Conservation (phyloP, 2,888 invertebrate genomes). For the Sinelater perroti region DNA sequence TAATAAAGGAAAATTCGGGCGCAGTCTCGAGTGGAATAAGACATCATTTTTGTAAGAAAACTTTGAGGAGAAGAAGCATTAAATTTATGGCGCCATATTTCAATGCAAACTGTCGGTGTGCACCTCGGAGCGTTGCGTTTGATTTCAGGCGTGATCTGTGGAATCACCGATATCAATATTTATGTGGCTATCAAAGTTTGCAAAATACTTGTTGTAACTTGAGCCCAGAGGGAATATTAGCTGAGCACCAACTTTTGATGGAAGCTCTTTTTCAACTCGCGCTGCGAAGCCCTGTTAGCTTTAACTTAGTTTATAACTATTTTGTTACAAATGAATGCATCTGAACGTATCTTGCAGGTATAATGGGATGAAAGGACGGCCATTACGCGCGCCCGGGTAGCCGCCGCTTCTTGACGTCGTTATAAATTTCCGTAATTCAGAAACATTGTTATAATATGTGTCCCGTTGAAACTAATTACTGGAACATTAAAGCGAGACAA, state of each 20-base stretch:
- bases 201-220: constrained; percentile 45
- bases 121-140: constrained; percentile 39
- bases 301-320: constrained; percentile 34
- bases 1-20: constrained; percentile 30
- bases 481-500: constrained; percentile 30
- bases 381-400: constrained; percentile 13
- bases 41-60: constrained; percentile 42
- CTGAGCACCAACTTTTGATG: constrained; percentile 34
- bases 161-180: constrained; percentile 47
- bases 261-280: constrained; percentile 33
- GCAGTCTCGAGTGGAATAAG: constrained; percentile 36
- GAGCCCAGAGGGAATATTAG: constrained; percentile 38
- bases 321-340: constrained; percentile 26
- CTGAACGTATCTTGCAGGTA: constrained; percentile 12
- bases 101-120: constrained; percentile 45
- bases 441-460: constrained; percentile 33
- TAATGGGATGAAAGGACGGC: constrained; percentile 18
- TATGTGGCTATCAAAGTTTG: constrained; percentile 48
- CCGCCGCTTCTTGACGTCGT: constrained; percentile 17
- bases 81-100: constrained; percentile 45
- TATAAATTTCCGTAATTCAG: constrained; percentile 29
- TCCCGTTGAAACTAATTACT: constrained; percentile 33
- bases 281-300: constrained; percentile 20
- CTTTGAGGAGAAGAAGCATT: constrained; percentile 40
- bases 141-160: constrained; percentile 43